Evolutionary conservation across 2,113 vertebrate species (phyloP).

Genomic region (Ondatra zibethicus): DNA sequence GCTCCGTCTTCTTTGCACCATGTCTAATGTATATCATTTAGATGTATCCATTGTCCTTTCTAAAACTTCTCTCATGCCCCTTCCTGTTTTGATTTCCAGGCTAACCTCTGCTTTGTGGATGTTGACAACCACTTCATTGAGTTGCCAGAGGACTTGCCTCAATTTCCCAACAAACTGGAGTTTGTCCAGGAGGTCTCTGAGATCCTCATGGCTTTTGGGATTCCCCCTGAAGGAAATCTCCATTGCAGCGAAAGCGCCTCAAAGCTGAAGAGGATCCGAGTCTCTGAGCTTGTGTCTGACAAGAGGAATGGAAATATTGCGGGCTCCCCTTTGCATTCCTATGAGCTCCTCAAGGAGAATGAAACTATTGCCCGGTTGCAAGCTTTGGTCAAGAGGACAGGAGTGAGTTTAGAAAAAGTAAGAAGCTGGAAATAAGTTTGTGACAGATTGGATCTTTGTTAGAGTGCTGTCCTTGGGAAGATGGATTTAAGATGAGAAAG

Average conservation of each 20-base stretch:
- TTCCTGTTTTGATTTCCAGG: conserved; percentile 87
- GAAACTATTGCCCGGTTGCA: conserved; percentile 97
- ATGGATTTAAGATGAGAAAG: conserved; percentile 11
- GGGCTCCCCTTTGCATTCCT: conserved; percentile 93
- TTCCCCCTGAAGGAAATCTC: conserved; percentile 95
- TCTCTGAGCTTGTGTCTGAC: conserved; percentile 93
- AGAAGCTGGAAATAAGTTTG: conserved; percentile 58
- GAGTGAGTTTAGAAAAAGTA: conserved; percentile 97
- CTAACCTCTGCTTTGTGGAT: conserved; percentile 99
- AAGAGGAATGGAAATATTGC: conserved; percentile 97
- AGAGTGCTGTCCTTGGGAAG: neutral
- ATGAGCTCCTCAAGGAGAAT: conserved; percentile 95
- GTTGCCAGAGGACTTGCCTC: conserved; percentile 97
- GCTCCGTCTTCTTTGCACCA: neutral
- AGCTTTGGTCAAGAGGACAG: conserved; percentile 98
- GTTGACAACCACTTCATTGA: conserved; percentile 99
- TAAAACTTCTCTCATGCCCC: conserved; percentile 20
- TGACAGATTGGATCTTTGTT: conserved; percentile 36
- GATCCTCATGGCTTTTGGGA: conserved; percentile 94
- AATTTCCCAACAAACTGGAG: conserved; percentile 99
- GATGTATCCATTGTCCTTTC: neutral
- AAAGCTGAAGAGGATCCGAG: conserved; percentile 91
- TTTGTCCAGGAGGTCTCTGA: conserved; percentile 99
- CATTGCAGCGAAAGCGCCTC: conserved; percentile 92
- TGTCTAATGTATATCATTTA: neutral